These are phyloP conservation scores for Anthoptus insignis DNA, from an alignment of 2,888 invertebrate genomes.

Conservation along the genomic window DNA sequence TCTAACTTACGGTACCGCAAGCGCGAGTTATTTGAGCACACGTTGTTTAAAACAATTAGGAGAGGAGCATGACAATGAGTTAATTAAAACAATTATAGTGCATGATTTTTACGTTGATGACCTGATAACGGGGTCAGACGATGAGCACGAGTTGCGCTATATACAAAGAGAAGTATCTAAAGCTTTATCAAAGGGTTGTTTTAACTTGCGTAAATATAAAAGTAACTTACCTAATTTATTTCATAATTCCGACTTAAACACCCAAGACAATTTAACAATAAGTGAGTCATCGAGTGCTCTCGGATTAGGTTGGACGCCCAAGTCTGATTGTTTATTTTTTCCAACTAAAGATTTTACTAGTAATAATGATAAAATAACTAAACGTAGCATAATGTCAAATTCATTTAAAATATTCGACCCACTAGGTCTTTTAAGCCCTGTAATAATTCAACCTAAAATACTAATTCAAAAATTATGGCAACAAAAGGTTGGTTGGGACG, in stretches of 20 bases:
- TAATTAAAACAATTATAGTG: slow-evolving; percentile 18
- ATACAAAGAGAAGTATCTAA: slow-evolving; percentile 14
- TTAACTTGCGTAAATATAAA: slow-evolving; percentile 44
- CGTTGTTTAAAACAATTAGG: slow-evolving; percentile 44
- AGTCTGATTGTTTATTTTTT: slow-evolving; percentile 41
- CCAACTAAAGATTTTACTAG: slow-evolving; percentile 28
- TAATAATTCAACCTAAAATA: neutral
- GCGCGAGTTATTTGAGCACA: slow-evolving; percentile 43
- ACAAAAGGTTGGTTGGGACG: neutral
- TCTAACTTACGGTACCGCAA: slow-evolving; percentile 39
- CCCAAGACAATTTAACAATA: slow-evolving; percentile 40
- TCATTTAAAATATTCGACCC: slow-evolving; percentile 48
- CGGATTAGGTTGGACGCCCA: slow-evolving; percentile 48
- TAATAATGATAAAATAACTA: slow-evolving; percentile 35
- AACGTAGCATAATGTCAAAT: slow-evolving; percentile 46
- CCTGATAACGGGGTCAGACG: slow-evolving; percentile 38
- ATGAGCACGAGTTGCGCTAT: neutral
- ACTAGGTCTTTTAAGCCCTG: slow-evolving; percentile 6
- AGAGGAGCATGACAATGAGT: slow-evolving; percentile 1
- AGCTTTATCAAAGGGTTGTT: slow-evolving; percentile 34
- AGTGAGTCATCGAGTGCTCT: slow-evolving; percentile 50
- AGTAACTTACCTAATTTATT: slow-evolving; percentile 38
- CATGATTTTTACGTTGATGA: slow-evolving; percentile 37
- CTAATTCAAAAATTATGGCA: neutral
- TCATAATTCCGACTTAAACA: slow-evolving; percentile 13